Conservation (phyloP, 2,888 invertebrate species). For the Escarpia spicata region DNA sequence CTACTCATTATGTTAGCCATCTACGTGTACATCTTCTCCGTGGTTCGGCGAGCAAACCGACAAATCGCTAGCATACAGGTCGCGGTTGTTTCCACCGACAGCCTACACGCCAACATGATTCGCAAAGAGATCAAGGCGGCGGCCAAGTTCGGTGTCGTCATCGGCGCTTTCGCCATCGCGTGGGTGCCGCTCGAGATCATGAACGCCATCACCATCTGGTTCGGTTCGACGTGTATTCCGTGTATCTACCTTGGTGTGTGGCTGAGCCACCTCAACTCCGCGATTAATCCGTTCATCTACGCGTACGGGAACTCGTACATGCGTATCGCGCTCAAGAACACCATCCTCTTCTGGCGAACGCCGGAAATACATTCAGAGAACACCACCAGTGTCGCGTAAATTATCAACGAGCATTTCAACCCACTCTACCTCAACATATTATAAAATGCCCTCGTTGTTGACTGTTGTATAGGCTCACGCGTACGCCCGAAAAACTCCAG, state of each 20-base stretch:
- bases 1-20: constrained; percentile 54
- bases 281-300: constrained; percentile 58
- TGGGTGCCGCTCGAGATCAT: constrained; percentile 59
- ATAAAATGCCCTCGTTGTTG: neutral
- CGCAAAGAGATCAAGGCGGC: constrained; percentile 48
- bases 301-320: constrained; percentile 42
- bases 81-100: constrained; percentile 30
- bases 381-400: neutral
- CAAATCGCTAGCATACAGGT: constrained; percentile 49
- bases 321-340: constrained; percentile 27
- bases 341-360: neutral
- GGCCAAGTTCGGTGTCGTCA: constrained; percentile 54
- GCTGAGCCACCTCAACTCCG: constrained; percentile 58
- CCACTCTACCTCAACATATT: neutral
- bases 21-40: constrained; percentile 55
- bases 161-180: constrained; percentile 54
- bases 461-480: neutral
- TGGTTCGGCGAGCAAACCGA: constrained; percentile 52
- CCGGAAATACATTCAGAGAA: neutral
- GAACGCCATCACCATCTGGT: constrained; percentile 47
- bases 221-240: constrained; percentile 20
- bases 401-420: neutral
- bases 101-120: constrained; percentile 49
- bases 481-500: neutral
- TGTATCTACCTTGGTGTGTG: constrained; percentile 47